Evolutionary conservation across 2,888 invertebrate species (phyloP).

Genomic region (Nymphalis c-album): DNA sequence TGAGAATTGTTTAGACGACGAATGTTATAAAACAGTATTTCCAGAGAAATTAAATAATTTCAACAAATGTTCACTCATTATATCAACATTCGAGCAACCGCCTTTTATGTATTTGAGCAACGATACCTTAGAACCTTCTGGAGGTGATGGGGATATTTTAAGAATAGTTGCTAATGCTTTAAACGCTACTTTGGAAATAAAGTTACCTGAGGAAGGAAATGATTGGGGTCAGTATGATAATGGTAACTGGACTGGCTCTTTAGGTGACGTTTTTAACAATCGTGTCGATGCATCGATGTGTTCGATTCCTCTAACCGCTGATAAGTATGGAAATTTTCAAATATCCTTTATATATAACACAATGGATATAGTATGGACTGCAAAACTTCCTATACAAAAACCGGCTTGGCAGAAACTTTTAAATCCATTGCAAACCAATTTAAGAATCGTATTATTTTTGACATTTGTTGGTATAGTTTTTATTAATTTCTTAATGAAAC

Average conservation of each 20-base stretch:
- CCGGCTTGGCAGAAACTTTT: slow-evolving; percentile 60
- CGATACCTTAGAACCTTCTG: slow-evolving; percentile 45
- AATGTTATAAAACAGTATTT: slow-evolving; percentile 49
- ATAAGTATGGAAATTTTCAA: slow-evolving; percentile 58
- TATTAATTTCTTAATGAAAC: slow-evolving; percentile 47
- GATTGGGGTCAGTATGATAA: slow-evolving; percentile 50
- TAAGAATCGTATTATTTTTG: slow-evolving; percentile 49
- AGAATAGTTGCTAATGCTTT: slow-evolving; percentile 49
- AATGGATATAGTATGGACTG: slow-evolving; percentile 61
- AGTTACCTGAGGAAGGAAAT: slow-evolving; percentile 44
- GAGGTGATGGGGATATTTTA: slow-evolving; percentile 59
- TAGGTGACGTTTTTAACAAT: slow-evolving; percentile 56
- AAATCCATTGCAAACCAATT: slow-evolving; percentile 49
- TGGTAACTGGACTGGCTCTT: slow-evolving; percentile 62
- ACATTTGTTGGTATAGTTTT: slow-evolving; percentile 52
- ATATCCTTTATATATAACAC: slow-evolving; percentile 59
- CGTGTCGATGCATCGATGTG: slow-evolving; percentile 53
- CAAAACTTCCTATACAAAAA: slow-evolving; percentile 48
- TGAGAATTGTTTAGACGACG: slow-evolving; percentile 43
- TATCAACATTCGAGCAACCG: slow-evolving; percentile 60
- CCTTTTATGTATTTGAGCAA: slow-evolving; percentile 59
- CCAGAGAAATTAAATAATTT: slow-evolving; percentile 53
- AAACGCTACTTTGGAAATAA: slow-evolving; percentile 56
- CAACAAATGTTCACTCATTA: slow-evolving; percentile 49
- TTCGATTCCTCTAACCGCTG: slow-evolving; percentile 51